phyloP scores from a whole-genome alignment of 2,888 invertebrate species.

The Parochlus steinenii region DNA sequence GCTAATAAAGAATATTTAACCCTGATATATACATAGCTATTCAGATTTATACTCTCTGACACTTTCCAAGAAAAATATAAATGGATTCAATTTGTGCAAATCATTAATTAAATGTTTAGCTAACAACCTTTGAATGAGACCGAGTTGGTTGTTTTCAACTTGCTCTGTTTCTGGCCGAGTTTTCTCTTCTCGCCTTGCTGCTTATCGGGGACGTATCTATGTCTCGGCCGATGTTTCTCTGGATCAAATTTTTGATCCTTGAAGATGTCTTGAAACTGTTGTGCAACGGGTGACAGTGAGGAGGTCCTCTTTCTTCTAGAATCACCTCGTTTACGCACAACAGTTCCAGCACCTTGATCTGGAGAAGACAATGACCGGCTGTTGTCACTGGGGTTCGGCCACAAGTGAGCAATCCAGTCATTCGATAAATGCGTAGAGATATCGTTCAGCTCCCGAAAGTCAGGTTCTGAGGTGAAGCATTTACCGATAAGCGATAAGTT shows the following conservation, averaged over 20 bases:
- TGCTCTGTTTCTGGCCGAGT: neutral
- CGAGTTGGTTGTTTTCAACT: conserved; percentile 21
- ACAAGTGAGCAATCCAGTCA: conserved; percentile 65
- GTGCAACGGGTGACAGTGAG: conserved; percentile 33
- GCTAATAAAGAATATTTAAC: no score
- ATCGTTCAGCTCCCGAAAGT: conserved; percentile 56
- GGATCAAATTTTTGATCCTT: conserved; percentile 57
- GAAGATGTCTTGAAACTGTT: conserved; percentile 33
- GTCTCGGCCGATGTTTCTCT: conserved; percentile 53
- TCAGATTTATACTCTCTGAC: no score
- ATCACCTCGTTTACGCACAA: conserved; percentile 21
- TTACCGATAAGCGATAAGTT: conserved; percentile 50
- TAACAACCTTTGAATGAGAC: conserved; percentile 54
- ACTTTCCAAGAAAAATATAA: no score
- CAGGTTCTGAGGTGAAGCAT: conserved; percentile 66
- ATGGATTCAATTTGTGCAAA: no score
- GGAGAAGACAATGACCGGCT: conserved; percentile 43
- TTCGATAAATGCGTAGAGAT: conserved; percentile 64
- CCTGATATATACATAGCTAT: no score
- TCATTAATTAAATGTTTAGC: no score
- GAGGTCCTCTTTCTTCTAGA: conserved; percentile 23
- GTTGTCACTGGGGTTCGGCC: conserved; percentile 52
- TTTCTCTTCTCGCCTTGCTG: conserved; percentile 21
- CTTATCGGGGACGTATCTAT: conserved; percentile 50
- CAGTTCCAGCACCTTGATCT: conserved; percentile 22